Percentiles rank a stretch among this genome's conserved stretches.
These are phyloP conservation scores for Atta texana DNA, from an alignment of 1,140 invertebrate genomes.

Conservation along the genomic window DNA sequence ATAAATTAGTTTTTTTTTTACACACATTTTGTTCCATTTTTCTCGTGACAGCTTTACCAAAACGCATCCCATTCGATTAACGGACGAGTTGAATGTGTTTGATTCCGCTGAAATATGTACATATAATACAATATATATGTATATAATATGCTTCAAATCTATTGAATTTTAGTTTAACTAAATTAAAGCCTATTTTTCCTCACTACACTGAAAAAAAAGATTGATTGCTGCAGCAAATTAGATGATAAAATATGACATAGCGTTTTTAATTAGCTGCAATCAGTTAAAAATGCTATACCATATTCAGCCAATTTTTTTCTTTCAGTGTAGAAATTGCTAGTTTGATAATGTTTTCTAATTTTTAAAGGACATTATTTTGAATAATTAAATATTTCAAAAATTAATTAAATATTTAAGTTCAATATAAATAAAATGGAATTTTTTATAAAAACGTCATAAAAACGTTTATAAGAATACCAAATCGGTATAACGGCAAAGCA, in stretches of 20 bases:
- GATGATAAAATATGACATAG: too few species aligned
- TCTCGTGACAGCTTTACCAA: conserved; percentile 24
- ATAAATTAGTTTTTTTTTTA: conserved; percentile 51
- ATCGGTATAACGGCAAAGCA: conserved; percentile 64
- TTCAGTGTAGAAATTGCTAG: too few species aligned
- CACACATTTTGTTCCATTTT: conserved; percentile 36
- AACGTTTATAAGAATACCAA: conserved; percentile 71
- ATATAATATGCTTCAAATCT: background rate
- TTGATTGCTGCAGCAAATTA: too few species aligned
- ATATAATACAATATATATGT: background rate
- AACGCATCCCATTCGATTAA: conserved; percentile 20
- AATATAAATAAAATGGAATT: conserved; percentile 17
- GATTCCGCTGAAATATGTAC: background rate
- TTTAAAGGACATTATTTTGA: background rate
- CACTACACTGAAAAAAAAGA: too few species aligned
- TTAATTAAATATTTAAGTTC: background rate
- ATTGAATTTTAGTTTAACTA: background rate
- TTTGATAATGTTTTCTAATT: background rate
- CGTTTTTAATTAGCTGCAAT: too few species aligned
- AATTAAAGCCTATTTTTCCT: background rate
- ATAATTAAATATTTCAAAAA: background rate
- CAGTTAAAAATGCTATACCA: too few species aligned
- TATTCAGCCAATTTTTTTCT: too few species aligned
- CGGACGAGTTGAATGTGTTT: background rate
- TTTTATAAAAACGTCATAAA: conserved; percentile 64